phyloP scores from a whole-genome alignment of 2,113 vertebrate genomes.

The Gorsachius goisagi region DNA sequence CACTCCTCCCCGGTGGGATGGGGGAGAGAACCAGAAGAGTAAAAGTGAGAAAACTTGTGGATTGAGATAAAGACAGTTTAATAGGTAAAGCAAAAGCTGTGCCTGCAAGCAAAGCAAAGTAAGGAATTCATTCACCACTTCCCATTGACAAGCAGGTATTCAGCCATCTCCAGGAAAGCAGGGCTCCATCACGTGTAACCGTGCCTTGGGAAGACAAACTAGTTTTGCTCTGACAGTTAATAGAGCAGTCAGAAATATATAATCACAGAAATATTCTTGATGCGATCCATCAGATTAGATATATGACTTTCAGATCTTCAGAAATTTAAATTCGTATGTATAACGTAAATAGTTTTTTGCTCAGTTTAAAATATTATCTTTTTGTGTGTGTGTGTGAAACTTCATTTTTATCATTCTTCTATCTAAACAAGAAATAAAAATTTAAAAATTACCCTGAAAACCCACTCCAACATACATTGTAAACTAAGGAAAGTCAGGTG shows the following conservation, averaged over 20 bases:
- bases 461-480: fast-evolving
- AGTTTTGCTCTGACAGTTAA: not conserved
- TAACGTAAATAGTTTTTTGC: not conserved
- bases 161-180: too few relatives aligned
- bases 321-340: not conserved
- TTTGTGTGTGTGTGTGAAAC: not conserved
- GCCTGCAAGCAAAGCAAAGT: too few relatives aligned
- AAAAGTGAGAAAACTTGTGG: too few relatives aligned
- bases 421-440: not conserved
- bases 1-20: too few relatives aligned
- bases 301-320: not conserved
- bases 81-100: too few relatives aligned
- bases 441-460: not conserved
- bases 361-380: not conserved
- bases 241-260: not conserved
- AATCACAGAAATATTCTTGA: not conserved
- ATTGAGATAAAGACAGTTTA: too few relatives aligned
- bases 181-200: too few relatives aligned
- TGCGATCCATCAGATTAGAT: not conserved
- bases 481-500: not conserved
- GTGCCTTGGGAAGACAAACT: too few relatives aligned
- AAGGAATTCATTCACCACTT: too few relatives aligned
- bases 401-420: not conserved
- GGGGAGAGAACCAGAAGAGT: too few relatives aligned
- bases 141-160: too few relatives aligned